These are phyloP conservation scores for Osmerus eperlanus DNA, from an alignment of 2,113 vertebrate genomes.

Conservation along the genomic window DNA sequence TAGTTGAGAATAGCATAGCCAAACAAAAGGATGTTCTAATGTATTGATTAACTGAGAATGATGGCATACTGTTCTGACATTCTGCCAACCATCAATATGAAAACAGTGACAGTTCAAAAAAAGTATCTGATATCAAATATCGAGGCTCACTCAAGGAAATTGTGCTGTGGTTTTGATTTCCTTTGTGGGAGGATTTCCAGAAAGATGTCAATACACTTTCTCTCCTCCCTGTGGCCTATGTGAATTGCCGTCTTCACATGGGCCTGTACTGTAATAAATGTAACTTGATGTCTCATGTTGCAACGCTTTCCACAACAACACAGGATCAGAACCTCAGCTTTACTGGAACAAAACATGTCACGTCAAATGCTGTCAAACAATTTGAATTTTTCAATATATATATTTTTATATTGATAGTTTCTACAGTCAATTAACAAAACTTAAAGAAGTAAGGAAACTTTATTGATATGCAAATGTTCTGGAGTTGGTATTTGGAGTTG, in stretches of 20 bases:
- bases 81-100: conserved; percentile 4
- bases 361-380: background rate
- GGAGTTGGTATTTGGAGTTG: too few relatives aligned
- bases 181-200: background rate
- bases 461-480: too few relatives aligned
- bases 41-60: conserved; percentile 1
- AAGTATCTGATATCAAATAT: background rate
- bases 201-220: background rate
- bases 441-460: too few relatives aligned
- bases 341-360: background rate
- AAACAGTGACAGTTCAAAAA: background rate
- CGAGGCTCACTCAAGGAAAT: background rate
- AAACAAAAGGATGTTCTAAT: conserved; percentile 5
- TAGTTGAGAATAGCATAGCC: background rate
- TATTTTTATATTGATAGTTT: too few relatives aligned
- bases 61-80: conserved; percentile 9
- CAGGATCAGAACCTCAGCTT: background rate
- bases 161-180: background rate
- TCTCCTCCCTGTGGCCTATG: background rate
- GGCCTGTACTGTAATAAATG: background rate
- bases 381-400: too few relatives aligned
- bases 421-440: too few relatives aligned
- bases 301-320: background rate
- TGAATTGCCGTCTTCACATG: background rate
- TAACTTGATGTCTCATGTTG: background rate